Conservation (phyloP, 1,140 invertebrate genomes). For the Leptoteleia sp. region DNA sequence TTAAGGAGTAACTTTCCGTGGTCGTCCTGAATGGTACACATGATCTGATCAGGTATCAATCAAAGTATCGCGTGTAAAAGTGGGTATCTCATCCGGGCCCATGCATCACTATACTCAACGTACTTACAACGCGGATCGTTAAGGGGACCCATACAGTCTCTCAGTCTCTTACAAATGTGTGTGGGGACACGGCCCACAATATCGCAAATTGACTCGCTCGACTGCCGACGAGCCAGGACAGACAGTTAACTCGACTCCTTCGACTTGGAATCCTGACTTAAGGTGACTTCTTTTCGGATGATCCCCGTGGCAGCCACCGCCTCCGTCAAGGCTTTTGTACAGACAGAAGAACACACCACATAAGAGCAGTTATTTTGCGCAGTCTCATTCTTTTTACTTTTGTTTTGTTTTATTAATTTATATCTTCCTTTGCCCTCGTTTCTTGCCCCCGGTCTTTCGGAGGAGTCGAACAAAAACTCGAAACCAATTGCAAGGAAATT, state of each 20-base stretch:
- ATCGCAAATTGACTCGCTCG: conserved; percentile 57
- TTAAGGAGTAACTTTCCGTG: background rate
- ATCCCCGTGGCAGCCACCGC: conserved; percentile 80
- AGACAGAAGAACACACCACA: conserved; percentile 76
- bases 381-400: too few relatives aligned
- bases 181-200: conserved; percentile 55
- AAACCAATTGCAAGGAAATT: conserved; percentile 8
- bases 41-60: conserved; percentile 48
- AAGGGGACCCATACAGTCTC: conserved; percentile 69
- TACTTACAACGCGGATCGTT: conserved; percentile 78
- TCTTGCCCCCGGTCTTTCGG: background rate
- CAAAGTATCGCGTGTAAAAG: conserved; percentile 31
- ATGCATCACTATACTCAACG: conserved; percentile 75
- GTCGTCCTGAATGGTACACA: conserved; percentile 51
- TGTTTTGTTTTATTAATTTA: too few relatives aligned
- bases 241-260: conserved; percentile 73
- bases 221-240: conserved; percentile 54
- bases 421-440: conserved; percentile 13
- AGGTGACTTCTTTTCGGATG: conserved; percentile 78
- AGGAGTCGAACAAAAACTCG: conserved; percentile 2
- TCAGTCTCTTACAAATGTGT: conserved; percentile 70
- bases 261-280: conserved; percentile 73
- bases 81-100: conserved; percentile 70
- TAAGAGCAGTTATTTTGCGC: conserved; percentile 67
- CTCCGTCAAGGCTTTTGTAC: conserved; percentile 75